Evolutionary conservation across 2,797 vertebrate species (phyloP).

Genomic region (Galagoides demidoff): DNA sequence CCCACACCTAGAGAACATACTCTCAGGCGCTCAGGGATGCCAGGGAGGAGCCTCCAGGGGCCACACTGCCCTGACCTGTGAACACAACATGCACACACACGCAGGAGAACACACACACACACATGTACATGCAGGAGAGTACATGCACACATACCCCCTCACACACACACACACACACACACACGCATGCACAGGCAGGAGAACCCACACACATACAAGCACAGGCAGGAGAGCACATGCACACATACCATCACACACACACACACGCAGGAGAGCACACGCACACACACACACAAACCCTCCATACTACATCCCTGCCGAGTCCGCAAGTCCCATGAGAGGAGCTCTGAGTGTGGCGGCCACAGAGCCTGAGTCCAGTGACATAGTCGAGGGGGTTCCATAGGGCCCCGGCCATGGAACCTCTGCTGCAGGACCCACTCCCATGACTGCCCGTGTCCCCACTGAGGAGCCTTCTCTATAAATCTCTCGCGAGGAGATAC

Average conservation of each 20-base stretch:
- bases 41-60: not conserved
- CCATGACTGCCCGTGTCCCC: not conserved
- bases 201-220: not conserved
- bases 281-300: not conserved
- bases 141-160: too few species aligned
- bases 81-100: too few species aligned
- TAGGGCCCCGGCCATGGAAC: not conserved
- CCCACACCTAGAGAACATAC: too few species aligned
- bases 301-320: not conserved
- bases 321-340: not conserved
- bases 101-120: not conserved
- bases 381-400: rapidly evolving
- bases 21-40: not conserved
- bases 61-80: not conserved
- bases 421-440: not conserved
- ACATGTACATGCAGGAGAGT: too few species aligned
- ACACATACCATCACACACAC: too few species aligned
- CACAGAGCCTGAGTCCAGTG: not conserved
- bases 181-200: not conserved
- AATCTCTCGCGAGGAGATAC: conserved; percentile 76
- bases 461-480: not conserved
- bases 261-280: too few species aligned
- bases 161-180: not conserved
- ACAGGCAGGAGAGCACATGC: not conserved
- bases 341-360: not conserved